phyloP scores from a whole-genome alignment of 2,113 vertebrate species.

The Zootoca vivipara region DNA sequence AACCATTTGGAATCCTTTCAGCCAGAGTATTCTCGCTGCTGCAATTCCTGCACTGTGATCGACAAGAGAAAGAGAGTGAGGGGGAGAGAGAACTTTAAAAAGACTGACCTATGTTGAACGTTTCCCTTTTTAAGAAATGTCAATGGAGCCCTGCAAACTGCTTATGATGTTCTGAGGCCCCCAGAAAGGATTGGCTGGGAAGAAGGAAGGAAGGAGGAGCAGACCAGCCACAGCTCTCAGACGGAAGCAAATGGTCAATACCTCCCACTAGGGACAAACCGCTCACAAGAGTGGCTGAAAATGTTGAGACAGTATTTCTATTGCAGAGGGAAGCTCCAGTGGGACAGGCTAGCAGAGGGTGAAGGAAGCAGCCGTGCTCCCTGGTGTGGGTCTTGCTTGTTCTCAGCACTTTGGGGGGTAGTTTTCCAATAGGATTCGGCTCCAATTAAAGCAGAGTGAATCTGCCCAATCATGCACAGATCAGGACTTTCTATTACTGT shows the following conservation, averaged over 20 bases:
- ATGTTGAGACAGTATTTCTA: not conserved
- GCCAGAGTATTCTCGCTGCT: not conserved
- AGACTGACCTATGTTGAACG: no score
- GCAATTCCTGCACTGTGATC: not conserved
- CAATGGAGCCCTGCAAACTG: not conserved
- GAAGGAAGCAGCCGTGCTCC: not conserved
- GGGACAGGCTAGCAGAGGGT: not conserved
- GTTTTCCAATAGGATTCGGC: not conserved
- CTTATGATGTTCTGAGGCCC: not conserved
- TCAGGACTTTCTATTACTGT: not conserved
- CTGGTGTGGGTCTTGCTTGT: not conserved
- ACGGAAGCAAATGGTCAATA: not conserved
- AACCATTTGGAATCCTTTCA: not conserved
- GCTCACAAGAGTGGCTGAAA: not conserved
- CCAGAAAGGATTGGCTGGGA: not conserved
- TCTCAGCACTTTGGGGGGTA: not conserved
- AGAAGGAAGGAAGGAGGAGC: not conserved
- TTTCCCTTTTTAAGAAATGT: not conserved
- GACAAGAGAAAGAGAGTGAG: not conserved
- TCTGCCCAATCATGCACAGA: not conserved
- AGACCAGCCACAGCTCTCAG: not conserved
- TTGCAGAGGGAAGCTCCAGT: not conserved
- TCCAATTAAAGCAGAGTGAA: not conserved
- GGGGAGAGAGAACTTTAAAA: not conserved
- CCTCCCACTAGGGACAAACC: not conserved